Evolutionary conservation across 2,888 invertebrate genomes (phyloP).

Genomic region (Germaria angustata): DNA sequence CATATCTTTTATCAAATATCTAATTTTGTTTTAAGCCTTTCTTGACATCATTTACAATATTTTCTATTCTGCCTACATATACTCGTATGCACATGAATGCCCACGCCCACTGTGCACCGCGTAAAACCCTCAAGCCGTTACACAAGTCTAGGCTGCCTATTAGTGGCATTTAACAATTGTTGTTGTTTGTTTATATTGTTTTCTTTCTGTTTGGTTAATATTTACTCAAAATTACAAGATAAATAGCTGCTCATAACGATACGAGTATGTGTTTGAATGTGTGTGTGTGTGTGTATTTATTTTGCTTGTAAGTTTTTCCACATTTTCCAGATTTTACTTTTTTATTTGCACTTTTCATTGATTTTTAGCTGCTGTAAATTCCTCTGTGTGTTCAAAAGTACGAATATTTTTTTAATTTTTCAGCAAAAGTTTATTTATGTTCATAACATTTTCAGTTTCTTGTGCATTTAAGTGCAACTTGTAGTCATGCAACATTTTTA

Average conservation of each 20-base stretch:
- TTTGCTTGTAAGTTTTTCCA: background rate
- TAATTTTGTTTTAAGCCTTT: too few relatives aligned
- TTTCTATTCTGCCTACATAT: too few relatives aligned
- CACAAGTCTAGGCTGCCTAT: background rate
- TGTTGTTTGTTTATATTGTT: background rate
- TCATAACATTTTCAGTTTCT: slow-evolving; percentile 67
- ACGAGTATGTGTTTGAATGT: too few relatives aligned
- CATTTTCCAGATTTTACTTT: slow-evolving; percentile 21
- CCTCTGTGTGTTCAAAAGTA: slow-evolving; percentile 11
- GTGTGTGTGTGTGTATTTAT: background rate
- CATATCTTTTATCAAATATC: too few relatives aligned
- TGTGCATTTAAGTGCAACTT: slow-evolving; percentile 76
- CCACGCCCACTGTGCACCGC: background rate
- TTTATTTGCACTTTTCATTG: slow-evolving; percentile 8
- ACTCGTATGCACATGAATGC: too few relatives aligned
- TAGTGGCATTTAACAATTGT: slow-evolving; percentile 5
- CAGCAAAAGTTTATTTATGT: slow-evolving; percentile 20
- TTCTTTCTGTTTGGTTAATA: background rate
- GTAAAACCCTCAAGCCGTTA: background rate
- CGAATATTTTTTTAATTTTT: background rate
- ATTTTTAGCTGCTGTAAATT: background rate
- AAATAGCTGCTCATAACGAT: slow-evolving; percentile 6
- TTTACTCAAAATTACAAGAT: slow-evolving; percentile 25
- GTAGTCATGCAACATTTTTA: slow-evolving; percentile 72
- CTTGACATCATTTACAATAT: too few relatives aligned